These are phyloP conservation scores for Enteromius treurensis DNA, from an alignment of 2,797 vertebrate species.

Conservation along the genomic window DNA sequence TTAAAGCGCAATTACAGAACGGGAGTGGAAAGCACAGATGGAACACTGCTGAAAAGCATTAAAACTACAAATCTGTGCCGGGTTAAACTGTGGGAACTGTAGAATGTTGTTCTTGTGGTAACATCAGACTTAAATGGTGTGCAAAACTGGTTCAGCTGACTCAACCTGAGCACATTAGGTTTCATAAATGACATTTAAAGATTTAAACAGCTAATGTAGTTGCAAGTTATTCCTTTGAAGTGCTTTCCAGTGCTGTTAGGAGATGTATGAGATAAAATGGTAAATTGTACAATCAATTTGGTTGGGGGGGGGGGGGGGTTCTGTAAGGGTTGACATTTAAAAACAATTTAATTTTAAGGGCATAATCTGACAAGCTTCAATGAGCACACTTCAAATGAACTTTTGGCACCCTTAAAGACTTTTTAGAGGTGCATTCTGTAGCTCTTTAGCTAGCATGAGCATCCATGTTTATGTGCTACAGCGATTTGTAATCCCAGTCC, in stretches of 20 bases:
- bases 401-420: not conserved
- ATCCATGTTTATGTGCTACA: not conserved
- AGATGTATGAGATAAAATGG: too few relatives aligned
- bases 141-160: not conserved
- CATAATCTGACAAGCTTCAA: not conserved
- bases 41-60: not conserved
- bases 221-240: not conserved
- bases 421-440: not conserved
- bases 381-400: not conserved
- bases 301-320: not conserved
- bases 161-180: not conserved
- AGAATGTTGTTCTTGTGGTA: not conserved
- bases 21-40: not conserved
- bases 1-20: slow-evolving; percentile 24
- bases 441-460: not conserved
- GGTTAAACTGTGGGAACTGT: not conserved
- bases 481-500: too few relatives aligned
- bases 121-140: not conserved
- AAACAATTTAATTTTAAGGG: not conserved
- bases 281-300: not conserved
- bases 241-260: not conserved
- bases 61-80: not conserved
- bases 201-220: not conserved
- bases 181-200: not conserved
- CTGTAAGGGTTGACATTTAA: not conserved